These are phyloP conservation scores for Hydrocynus forskahlii DNA, from an alignment of 2,797 vertebrate species.

Conservation along the genomic window DNA sequence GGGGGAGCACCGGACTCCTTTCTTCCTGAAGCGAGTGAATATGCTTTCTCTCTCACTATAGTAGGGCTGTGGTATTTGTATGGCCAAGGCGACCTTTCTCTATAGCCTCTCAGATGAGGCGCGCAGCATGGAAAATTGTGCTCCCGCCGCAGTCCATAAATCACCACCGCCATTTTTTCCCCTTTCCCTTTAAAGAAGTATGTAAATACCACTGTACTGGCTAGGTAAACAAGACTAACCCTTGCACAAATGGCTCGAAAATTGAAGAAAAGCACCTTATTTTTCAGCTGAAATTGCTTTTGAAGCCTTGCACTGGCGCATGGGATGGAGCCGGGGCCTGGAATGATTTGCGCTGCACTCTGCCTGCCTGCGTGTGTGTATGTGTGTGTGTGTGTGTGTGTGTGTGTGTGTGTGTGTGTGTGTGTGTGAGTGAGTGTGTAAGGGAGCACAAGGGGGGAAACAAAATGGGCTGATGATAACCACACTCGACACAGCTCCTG, in stretches of 20 bases:
- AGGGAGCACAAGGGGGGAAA: slow-evolving; percentile 74
- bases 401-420: slow-evolving; percentile 45
- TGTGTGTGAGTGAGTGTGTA: slow-evolving; percentile 25
- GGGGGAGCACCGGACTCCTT: slow-evolving; percentile 86
- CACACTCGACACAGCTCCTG: slow-evolving; percentile 87
- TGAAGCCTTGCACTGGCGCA: slow-evolving; percentile 91
- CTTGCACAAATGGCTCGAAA: slow-evolving; percentile 97
- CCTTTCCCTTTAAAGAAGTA: slow-evolving; percentile 92
- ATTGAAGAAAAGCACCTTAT: slow-evolving; percentile 99
- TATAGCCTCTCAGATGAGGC: slow-evolving; percentile 96
- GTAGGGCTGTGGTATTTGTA: slow-evolving; percentile 95
- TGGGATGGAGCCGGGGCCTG: slow-evolving; percentile 88
- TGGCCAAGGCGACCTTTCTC: slow-evolving; percentile 95
- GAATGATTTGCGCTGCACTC: slow-evolving; percentile 81
- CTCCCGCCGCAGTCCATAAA: slow-evolving; percentile 98
- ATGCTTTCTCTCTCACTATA: slow-evolving; percentile 90
- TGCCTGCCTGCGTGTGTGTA: slow-evolving; percentile 47
- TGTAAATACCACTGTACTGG: slow-evolving; percentile 99
- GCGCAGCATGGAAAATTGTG: slow-evolving; percentile 98
- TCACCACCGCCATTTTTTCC: slow-evolving; percentile 94
- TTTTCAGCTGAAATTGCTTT: slow-evolving; percentile 99
- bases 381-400: slow-evolving; percentile 40
- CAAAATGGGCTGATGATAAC: slow-evolving; percentile 96
- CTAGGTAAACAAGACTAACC: slow-evolving; percentile 99
- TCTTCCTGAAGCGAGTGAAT: slow-evolving; percentile 93